Conservation (phyloP, 2,888 invertebrate genomes). For the Malachius bipustulatus region DNA sequence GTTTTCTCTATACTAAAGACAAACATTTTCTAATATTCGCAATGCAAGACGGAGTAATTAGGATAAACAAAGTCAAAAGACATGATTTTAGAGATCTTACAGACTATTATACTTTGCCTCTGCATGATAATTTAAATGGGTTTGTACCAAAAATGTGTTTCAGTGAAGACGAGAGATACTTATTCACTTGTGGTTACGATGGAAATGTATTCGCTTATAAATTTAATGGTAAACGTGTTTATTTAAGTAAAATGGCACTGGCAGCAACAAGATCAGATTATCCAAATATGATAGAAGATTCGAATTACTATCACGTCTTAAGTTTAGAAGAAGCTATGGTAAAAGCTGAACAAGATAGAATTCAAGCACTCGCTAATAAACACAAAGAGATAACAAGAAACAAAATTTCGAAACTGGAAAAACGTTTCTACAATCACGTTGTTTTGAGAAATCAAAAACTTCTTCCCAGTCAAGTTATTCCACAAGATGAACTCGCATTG, state of each 20-base stretch:
- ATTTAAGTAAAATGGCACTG: constrained; percentile 5
- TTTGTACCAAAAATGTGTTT: constrained; percentile 50
- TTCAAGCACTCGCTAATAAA: constrained; percentile 48
- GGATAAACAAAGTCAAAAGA: constrained; percentile 41
- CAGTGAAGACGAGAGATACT: constrained; percentile 47
- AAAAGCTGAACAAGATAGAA: constrained; percentile 51
- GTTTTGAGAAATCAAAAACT: constrained; percentile 42
- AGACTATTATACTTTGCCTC: constrained; percentile 56
- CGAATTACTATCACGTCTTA: constrained; percentile 32
- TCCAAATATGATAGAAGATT: constrained; percentile 29
- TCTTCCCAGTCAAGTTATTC: constrained; percentile 45
- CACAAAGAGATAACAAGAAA: constrained; percentile 49
- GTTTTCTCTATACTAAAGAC: constrained; percentile 39
- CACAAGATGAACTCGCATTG: constrained; percentile 50
- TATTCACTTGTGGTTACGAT: constrained; percentile 52
- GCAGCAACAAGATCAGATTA: constrained; percentile 9
- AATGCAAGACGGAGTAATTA: constrained; percentile 47
- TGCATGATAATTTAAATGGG: constrained; percentile 67
- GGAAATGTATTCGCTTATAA: constrained; percentile 65
- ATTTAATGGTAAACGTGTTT: constrained; percentile 33
- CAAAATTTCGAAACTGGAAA: constrained; percentile 42
- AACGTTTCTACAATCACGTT: constrained; percentile 30
- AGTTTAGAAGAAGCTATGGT: constrained; percentile 59
- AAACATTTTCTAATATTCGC: constrained; percentile 45
- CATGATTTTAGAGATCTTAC: constrained; percentile 42